Evolutionary conservation across 1,140 invertebrate genomes (phyloP).

Genomic region (Ooceraea biroi): DNA sequence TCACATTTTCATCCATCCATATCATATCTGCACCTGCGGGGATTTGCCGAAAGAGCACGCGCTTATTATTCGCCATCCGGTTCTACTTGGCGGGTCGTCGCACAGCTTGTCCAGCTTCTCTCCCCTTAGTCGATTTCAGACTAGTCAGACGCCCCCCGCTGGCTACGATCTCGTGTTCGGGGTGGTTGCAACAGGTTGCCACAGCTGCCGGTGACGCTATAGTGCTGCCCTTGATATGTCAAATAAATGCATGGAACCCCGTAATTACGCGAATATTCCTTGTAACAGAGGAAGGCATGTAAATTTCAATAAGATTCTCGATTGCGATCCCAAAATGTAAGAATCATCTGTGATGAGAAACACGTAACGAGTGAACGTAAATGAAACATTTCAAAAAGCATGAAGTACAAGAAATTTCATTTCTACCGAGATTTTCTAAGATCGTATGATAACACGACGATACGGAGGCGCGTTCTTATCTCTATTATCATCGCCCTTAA

Average conservation of each 20-base stretch:
- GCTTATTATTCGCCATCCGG: constrained; percentile 36
- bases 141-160: constrained; percentile 68
- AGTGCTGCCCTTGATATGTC: constrained; percentile 48
- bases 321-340: neutral
- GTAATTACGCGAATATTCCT: constrained; percentile 38
- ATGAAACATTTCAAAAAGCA: neutral
- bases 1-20: too few species aligned
- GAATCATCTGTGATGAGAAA: neutral
- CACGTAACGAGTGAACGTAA: neutral
- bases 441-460: constrained; percentile 23
- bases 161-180: constrained; percentile 67
- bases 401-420: neutral
- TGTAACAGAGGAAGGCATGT: neutral
- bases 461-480: constrained; percentile 49
- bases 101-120: constrained; percentile 52
- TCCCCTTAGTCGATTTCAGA: constrained; percentile 63
- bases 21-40: neutral
- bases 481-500: constrained; percentile 45
- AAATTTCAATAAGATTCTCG: constrained; percentile 49
- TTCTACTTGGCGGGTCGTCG: constrained; percentile 6
- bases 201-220: constrained; percentile 65
- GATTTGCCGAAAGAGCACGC: constrained; percentile 18
- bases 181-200: constrained; percentile 82
- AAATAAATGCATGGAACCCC: constrained; percentile 38
- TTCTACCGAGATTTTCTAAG: neutral